Percentiles rank a stretch among this genome's conserved stretches.
phyloP scores from a whole-genome alignment of 2,113 vertebrate genomes.

The Corapipo altera region DNA sequence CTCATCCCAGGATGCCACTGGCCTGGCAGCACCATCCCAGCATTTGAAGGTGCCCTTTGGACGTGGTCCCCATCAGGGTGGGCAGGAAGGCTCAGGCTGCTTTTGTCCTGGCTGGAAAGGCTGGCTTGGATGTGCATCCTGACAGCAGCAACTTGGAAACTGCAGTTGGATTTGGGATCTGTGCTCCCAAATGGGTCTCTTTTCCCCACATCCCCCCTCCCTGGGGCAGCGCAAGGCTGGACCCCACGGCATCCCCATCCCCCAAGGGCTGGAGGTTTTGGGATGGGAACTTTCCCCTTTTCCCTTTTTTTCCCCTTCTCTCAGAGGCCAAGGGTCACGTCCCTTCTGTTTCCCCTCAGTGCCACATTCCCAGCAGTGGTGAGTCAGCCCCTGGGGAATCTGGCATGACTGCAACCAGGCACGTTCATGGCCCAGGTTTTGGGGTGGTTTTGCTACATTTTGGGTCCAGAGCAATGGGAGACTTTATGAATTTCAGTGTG shows the following conservation, averaged over 20 bases:
- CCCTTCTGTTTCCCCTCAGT: background rate
- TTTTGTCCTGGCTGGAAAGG: accelerated
- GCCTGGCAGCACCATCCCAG: accelerated
- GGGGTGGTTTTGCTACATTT: background rate
- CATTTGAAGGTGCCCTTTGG: background rate
- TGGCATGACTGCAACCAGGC: background rate
- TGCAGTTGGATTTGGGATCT: background rate
- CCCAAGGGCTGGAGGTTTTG: background rate
- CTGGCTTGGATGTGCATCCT: accelerated
- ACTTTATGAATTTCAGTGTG: background rate
- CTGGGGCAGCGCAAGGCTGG: background rate
- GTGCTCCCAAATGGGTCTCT: background rate
- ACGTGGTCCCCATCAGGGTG: accelerated
- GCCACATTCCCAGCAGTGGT: accelerated
- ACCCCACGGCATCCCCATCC: background rate
- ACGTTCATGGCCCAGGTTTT: background rate
- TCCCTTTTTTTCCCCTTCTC: background rate
- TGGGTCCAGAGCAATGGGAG: background rate
- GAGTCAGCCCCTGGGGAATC: background rate
- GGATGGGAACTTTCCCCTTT: background rate
- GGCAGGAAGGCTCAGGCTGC: background rate
- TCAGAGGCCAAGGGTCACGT: background rate
- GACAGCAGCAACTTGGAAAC: accelerated
- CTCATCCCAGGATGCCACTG: too few species aligned
- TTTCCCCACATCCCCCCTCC: background rate